Base-by-base conservation (phyloP, 1,140 invertebrate species). In the Sycophila sp. region DNA sequence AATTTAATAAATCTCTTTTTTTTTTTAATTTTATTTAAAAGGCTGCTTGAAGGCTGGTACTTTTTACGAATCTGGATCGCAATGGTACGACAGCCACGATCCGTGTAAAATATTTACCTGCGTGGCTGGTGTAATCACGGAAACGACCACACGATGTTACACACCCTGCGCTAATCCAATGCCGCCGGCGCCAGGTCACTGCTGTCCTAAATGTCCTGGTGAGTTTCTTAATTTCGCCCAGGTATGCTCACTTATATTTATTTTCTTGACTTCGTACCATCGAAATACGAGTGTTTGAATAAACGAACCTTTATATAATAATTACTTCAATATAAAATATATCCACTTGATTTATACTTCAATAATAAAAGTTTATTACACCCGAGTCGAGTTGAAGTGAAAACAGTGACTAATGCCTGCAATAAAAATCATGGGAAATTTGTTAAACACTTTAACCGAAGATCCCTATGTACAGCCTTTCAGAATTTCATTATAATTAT, bases 171-270 rank as follows among this genome's bases (percentile, higher is more conserved):
- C 88, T 2, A 88, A 91, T 75, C 90, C 94, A 1, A 84, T 90
- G 36, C 89, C 92, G 17, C 88, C 92, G 2, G 81, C 83, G 15
- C 88, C 90, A 17, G 91, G 94, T 34, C 89, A 93, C 74, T 96
- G 95, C 81, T 97, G 95, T 82, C 92, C 93, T 1, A 91, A 91
- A 36, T 97, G 95, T 87, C 86, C 89, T 77, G 91, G 91, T 91
- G 81, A 84, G 3, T n/a, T n/a, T n/a, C n/a, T n/a, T n/a, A n/a
- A n/a, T n/a, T n/a, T n/a, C n/a, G n/a, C n/a, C n/a, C n/a, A n/a
- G n/a, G n/a, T n/a, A n/a, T n/a, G n/a, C n/a, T n/a, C n/a, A n/a
- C n/a, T n/a, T n/a, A n/a, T n/a, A n/a, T n/a, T n/a, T n/a, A n/a
- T n/a, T n/a, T n/a, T n/a, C n/a, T n/a, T n/a, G n/a, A n/a, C n/a